Conservation (phyloP, 2,888 invertebrate genomes). For the Phragmatobia fuliginosa region DNA sequence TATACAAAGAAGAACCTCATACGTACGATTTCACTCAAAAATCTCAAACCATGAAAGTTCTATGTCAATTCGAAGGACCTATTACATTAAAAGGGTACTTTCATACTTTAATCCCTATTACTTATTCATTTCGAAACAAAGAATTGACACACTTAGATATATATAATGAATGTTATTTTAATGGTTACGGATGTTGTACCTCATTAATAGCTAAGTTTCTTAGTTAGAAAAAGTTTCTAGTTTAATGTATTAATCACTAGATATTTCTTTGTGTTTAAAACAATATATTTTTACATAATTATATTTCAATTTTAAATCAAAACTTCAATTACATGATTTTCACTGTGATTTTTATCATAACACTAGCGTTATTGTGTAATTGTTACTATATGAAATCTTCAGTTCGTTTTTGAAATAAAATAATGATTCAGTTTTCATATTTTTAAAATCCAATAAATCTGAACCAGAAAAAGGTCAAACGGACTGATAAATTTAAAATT, state of each 20-base stretch:
- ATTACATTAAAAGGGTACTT: too few species aligned
- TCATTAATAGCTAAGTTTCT: background rate
- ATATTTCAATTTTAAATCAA: too few species aligned
- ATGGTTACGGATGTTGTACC: background rate
- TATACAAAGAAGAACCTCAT: too few species aligned
- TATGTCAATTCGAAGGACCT: too few species aligned
- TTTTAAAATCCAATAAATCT: constrained; percentile 13
- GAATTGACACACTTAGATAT: background rate
- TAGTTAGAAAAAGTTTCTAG: background rate
- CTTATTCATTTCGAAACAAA: background rate
- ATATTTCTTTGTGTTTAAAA: background rate
- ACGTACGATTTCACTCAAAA: too few species aligned
- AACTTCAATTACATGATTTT: too few species aligned
- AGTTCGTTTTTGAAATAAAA: background rate
- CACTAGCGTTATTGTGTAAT: background rate
- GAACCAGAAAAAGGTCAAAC: constrained; percentile 11
- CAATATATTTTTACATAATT: too few species aligned
- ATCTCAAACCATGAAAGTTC: too few species aligned
- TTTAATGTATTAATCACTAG: background rate
- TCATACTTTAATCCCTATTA: too few species aligned
- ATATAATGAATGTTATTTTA: background rate
- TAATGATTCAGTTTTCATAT: constrained; percentile 7
- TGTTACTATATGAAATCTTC: background rate
- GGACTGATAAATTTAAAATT: constrained; percentile 15
- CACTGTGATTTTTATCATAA: background rate